Evolutionary conservation across 2,888 invertebrate species (phyloP), one percentile per base, ranked within the genome.

Genomic region (Polymixis lichenea): DNA sequence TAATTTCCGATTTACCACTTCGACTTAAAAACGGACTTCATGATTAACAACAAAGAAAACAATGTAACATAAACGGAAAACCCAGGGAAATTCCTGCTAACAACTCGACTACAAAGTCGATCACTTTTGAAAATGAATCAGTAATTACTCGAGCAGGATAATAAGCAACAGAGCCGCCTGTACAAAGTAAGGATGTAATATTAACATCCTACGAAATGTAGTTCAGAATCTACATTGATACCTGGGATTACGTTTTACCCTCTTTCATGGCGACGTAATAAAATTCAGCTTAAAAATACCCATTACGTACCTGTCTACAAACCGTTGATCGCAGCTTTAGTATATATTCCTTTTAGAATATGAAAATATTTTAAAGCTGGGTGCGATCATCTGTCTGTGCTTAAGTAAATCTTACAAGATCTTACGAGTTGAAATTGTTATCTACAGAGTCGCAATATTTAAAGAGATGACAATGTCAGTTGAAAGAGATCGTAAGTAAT

Each of bases 211-310:
- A 89, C 89, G 88, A 90, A 91, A 89, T 90, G 91, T 91, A 91
- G 91, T 91, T 91, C 88, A 88, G 90, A 92, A 91, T 92, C 91
- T 91, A 91, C 91, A 95, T 94, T 94, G 94, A 93, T 93, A 94
- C 93, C 93, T 92, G 91, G 95, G 95, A 95, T 96, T 95, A 95
- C 92, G 92, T 93, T 94, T 90, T 95, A 95, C 95, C 95, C 94
- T 95, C 95, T 94, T 95, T 96, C 94, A 95, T 89, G 90, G 91
- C 92, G 92, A 94, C 92, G 96, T 96, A 96, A 96, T 96, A 96
- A 96, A 96, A 96, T 95, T 95, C 96, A 96, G 96, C 96, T 96
- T 96, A 96, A 94, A 93, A 94, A 93, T 92, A 92, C 92, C 91
- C 88, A 91, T 91, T 91, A 88, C 90, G 82, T 86, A 78, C 85